Percentiles rank a stretch among this genome's conserved stretches.
Evolutionary conservation across 1,140 invertebrate genomes (phyloP).

Genomic region (Chironomus tepperi): DNA sequence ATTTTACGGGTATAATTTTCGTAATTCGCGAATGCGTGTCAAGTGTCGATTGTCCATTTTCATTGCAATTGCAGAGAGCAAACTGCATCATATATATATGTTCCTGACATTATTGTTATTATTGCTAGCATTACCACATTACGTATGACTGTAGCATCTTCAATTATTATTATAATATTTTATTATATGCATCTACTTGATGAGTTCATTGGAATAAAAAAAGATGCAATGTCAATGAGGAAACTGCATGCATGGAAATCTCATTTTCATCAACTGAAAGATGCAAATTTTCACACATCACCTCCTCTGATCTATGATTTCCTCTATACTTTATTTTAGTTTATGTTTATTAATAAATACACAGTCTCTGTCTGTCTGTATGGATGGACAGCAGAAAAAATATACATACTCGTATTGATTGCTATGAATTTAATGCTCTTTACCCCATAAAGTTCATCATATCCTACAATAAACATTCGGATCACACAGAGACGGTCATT

Average conservation of each 20-base stretch:
- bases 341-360: background rate
- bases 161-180: background rate
- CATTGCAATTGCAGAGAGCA: background rate
- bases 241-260: background rate
- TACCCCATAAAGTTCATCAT: too few species aligned
- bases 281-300: background rate
- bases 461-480: too few species aligned
- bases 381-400: too few species aligned
- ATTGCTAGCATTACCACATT: background rate
- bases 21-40: background rate
- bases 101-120: background rate
- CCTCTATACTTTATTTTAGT: background rate
- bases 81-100: too few species aligned
- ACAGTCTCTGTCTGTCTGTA: too few species aligned
- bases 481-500: too few species aligned
- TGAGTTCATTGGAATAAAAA: background rate
- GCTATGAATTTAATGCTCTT: too few species aligned
- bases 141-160: too few species aligned
- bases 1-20: background rate
- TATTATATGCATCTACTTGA: background rate
- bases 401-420: too few species aligned
- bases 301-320: background rate
- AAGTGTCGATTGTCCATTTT: slow-evolving; percentile 12
- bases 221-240: background rate
- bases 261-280: background rate